A percentile compares a stretch with the other conserved stretches of the same genome.
Conservation (phyloP, 2,113 vertebrate genomes). For the Amphiprion ocellaris region DNA sequence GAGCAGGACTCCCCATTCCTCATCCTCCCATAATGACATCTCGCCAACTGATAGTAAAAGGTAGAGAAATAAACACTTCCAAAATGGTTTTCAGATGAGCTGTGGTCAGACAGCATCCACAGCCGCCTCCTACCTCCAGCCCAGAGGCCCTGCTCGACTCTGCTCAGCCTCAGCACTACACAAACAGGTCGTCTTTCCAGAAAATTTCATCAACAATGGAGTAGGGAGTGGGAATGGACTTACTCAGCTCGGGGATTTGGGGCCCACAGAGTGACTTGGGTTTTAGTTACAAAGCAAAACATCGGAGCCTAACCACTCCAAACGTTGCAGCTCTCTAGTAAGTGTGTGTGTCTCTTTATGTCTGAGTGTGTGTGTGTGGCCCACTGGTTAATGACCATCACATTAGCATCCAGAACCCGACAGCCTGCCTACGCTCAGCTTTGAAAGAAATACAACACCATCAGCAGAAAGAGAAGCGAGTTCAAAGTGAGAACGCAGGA, state of each 20-base stretch:
- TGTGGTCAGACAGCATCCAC: constrained; percentile 47
- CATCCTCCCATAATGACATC: constrained; percentile 17
- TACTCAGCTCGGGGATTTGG: constrained; percentile 71
- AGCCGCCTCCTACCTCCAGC: constrained; percentile 18
- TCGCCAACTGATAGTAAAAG: constrained; percentile 46
- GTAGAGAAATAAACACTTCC: constrained; percentile 58
- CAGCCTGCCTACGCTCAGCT: constrained; percentile 45
- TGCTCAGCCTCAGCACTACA: constrained; percentile 72
- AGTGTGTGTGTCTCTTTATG: constrained; percentile 37
- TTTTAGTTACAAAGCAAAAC: constrained; percentile 83
- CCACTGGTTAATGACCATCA: constrained; percentile 61
- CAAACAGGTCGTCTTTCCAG: constrained; percentile 79
- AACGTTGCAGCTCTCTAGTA: constrained; percentile 45
- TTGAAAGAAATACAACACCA: constrained; percentile 48
- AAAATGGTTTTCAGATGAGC: constrained; percentile 64
- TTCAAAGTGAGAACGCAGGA: constrained; percentile 45
- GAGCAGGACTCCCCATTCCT: background rate
- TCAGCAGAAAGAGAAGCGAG: constrained; percentile 38
- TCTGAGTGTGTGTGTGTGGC: constrained; percentile 56
- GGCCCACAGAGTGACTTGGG: constrained; percentile 67
- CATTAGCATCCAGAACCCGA: constrained; percentile 72
- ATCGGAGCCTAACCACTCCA: constrained; percentile 58
- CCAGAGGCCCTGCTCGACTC: constrained; percentile 44
- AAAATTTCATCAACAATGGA: constrained; percentile 75
- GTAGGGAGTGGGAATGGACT: constrained; percentile 59